phyloP scores from a whole-genome alignment of 37 sponge, comb jelly and placozoan genomes.

The Spongia lamella region DNA sequence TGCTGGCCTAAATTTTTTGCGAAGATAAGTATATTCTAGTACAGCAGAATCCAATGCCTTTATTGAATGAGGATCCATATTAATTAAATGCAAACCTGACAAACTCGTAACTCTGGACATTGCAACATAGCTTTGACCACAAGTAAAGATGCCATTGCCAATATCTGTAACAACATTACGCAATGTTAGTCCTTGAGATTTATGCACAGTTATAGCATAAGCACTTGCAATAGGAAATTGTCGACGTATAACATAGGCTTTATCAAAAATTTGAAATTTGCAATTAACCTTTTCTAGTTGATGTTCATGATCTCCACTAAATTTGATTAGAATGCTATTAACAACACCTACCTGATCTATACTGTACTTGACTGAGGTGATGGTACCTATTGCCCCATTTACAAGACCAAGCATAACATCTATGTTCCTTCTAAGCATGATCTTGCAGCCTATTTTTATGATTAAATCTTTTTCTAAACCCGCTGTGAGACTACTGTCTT shows the following conservation, averaged over 20 bases:
- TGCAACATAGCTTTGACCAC: conserved; percentile 66
- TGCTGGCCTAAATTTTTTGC: conserved; percentile 7
- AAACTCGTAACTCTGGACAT: conserved; percentile 48
- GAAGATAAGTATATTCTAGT: conserved; percentile 28
- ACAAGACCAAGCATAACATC: conserved; percentile 44
- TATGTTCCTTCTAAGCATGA: conserved; percentile 71
- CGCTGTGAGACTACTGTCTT: conserved; percentile 59
- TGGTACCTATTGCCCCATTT: conserved; percentile 61
- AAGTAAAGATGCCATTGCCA: conserved; percentile 35
- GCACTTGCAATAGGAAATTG: conserved; percentile 58
- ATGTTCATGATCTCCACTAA: conserved; percentile 34
- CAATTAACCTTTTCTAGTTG: conserved; percentile 30
- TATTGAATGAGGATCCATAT: conserved; percentile 29
- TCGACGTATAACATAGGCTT: conserved; percentile 32
- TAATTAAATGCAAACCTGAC: conserved; percentile 21
- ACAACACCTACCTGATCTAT: no score
- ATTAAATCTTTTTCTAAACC: conserved; percentile 40
- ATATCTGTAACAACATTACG: conserved; percentile 66
- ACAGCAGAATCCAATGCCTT: conserved; percentile 21
- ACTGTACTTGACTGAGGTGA: conserved; percentile 4
- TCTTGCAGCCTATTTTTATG: conserved; percentile 52
- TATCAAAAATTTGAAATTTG: conserved; percentile 43
- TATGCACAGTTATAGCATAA: conserved; percentile 53
- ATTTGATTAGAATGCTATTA: conserved; percentile 39
- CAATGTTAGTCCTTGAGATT: conserved; percentile 59